Conservation (phyloP, 1,140 invertebrate genomes). For the Acromyrmex heyeri region DNA sequence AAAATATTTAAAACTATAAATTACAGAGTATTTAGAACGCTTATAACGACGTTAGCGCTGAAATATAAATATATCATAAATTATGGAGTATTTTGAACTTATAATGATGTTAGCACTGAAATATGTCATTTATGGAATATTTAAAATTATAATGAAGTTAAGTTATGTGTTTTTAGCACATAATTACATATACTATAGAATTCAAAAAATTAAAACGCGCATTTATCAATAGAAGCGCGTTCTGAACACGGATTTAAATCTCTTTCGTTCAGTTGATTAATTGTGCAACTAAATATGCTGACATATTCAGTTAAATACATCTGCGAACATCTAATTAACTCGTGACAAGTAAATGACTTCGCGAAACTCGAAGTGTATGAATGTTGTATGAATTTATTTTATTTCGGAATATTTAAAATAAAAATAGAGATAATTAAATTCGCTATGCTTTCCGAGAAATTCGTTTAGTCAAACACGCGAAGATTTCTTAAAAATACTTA, state of each 20-base stretch:
- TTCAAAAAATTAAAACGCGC: too few species aligned
- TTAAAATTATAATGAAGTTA: too few species aligned
- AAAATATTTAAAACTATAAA: too few species aligned
- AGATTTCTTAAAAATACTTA: background rate
- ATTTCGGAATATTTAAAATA: slow-evolving; percentile 7
- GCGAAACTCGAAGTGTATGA: background rate
- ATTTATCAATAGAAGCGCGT: too few species aligned
- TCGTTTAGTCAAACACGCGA: background rate
- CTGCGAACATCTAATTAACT: background rate
- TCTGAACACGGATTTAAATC: too few species aligned
- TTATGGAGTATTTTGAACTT: too few species aligned
- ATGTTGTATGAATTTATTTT: background rate
- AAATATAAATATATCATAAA: too few species aligned
- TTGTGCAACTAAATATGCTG: background rate
- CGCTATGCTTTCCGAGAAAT: background rate
- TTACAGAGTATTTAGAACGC: background rate
- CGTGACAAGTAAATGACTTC: background rate
- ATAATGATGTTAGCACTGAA: too few species aligned
- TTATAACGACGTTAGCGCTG: too few species aligned
- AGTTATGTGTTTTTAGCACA: too few species aligned
- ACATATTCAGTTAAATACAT: background rate
- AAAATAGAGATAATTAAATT: slow-evolving; percentile 6
- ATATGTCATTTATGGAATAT: too few species aligned
- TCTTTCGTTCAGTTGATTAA: background rate
- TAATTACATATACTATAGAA: too few species aligned